These are phyloP conservation scores for Hippoglossus stenolepis DNA, from an alignment of 2,113 vertebrate genomes.

Conservation along the genomic window DNA sequence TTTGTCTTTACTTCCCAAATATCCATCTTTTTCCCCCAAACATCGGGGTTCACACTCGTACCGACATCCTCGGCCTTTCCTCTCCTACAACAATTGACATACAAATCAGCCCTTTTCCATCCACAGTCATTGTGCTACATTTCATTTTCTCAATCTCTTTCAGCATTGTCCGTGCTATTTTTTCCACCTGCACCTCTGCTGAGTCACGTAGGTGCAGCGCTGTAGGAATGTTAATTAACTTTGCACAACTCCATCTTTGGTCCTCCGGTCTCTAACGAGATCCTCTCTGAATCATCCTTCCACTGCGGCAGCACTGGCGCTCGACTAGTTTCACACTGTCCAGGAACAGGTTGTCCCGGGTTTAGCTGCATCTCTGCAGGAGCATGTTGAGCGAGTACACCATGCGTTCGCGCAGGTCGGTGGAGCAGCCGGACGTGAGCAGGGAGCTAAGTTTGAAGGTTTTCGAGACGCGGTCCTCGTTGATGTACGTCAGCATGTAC, in stretches of 20 bases:
- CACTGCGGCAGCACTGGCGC: slow-evolving; percentile 19
- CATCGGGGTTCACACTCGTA: slow-evolving; percentile 81
- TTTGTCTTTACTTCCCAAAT: slow-evolving; percentile 53
- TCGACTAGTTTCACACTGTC: slow-evolving; percentile 4
- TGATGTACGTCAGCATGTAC: slow-evolving; percentile 96
- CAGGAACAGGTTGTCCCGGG: slow-evolving; percentile 10
- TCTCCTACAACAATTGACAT: slow-evolving; percentile 67
- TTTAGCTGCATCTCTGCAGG: slow-evolving; percentile 92
- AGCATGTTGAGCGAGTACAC: slow-evolving; percentile 98
- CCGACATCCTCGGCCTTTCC: slow-evolving; percentile 80
- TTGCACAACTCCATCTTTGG: slow-evolving; percentile 33
- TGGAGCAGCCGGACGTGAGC: slow-evolving; percentile 89
- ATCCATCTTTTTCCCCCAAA: slow-evolving; percentile 27
- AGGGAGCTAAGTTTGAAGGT: slow-evolving; percentile 90
- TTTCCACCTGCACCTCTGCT: slow-evolving; percentile 40
- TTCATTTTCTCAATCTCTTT: slow-evolving; percentile 34
- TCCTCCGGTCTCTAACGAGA: slow-evolving; percentile 12
- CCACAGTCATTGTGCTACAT: slow-evolving; percentile 68
- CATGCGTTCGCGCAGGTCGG: slow-evolving; percentile 91
- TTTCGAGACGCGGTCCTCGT: slow-evolving; percentile 93
- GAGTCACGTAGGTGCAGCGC: slow-evolving; percentile 46
- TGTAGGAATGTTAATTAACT: slow-evolving; percentile 51
- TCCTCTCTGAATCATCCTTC: slow-evolving; percentile 17
- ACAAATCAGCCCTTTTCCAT: slow-evolving; percentile 80
- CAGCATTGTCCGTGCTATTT: slow-evolving; percentile 22